Base-by-base conservation (phyloP, 2,797 vertebrate genomes). In the Sebastes glaucus region DNA sequence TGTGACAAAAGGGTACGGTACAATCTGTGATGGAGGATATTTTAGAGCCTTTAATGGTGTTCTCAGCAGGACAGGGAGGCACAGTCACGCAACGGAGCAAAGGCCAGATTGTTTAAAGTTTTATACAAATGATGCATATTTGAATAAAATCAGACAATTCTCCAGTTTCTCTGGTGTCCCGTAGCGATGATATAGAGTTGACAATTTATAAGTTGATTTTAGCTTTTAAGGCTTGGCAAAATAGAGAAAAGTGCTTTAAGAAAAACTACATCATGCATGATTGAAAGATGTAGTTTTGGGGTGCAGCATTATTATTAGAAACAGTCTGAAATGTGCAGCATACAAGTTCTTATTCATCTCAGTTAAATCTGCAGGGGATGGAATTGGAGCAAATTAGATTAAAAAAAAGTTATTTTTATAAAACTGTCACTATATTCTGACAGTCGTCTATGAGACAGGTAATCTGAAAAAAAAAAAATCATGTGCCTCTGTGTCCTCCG, bases 31-130 rank as follows among this genome's bases (percentile, higher is more conserved):
- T 64, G 83, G 85, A 71, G 42, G 86, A 81, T 81, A 83, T 91
- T 87, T 83, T 83, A 77, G 85, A 82, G 72, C 71, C 73, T 82
- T 86, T 90, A 88, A 90, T 90, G 85, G 81, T 23, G 55, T 73
- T 87, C 85, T 84, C 81, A 80, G 83, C 78, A 72, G 74, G 77
- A 73, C 23, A 20, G 57, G 23, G 53, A 85, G 77, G 62, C 62
- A 71, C 1, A 85, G 88, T 91, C 90, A 92, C 77, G 89, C 88
- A 83, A 86, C 2, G 35, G 42, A 74, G 71, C 67, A 68, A 59
- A 67, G 67, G 77, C 57, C 61, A 49, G 59, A 67, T 74, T 80
- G 60, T 73, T 93, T 66, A 87, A 83, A 80, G 11, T 80, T 89
- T 88, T 13, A 93, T 90, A 80, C 22, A 71, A 73, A 85, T 80